Base-by-base conservation (phyloP, 2,113 vertebrate genomes). In the Cygnus buccinator region DNA sequence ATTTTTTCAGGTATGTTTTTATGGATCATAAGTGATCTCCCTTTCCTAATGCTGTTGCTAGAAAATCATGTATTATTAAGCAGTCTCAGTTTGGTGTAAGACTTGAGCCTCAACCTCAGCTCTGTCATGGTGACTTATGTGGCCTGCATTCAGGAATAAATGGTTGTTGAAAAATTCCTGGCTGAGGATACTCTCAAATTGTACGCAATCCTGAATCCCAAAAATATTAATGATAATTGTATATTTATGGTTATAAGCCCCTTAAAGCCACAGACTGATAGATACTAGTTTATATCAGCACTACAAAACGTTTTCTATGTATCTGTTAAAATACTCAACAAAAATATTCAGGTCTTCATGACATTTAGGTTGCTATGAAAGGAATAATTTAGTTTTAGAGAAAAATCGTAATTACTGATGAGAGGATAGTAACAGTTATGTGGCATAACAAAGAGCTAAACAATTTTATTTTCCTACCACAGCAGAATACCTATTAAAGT, bases 1-100 rank as follows among this genome's bases (percentile, higher is more conserved):
- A 41, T 18, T 93, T 86, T 79, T 79, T 83, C 96, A 98, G 98
- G 98, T 98, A 94, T n/a, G 19, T 41, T 46, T 57, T 48, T 46
- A 19, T 12, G 9, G 18, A 43, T 75, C 33, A 13, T 25, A 54
- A 44, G 6, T 61, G 22, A 46, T 21, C 39, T 50, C 5, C 66
- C 62, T 26, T 41, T 63, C 17, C 62, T 83, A 37, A 57, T 52
- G 44, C 23, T 41, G 18, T 25, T 43, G 6, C 39, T 65, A 66
- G 41, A 61, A 59, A 61, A 77, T n/a, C 2, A 8, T 8, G 15
- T n/a, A 68, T 43, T 67, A 46, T 43, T 52, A 68, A 63, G 23
- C 16, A 52, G 7, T 37, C 28, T 65, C 58, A 65, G 7, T 17
- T 46, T 66, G 25, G n/a, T 21, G 44, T n/a, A 75, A 70, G 75